Evolutionary conservation across 2,888 invertebrate genomes (phyloP), one percentile per base, ranked within the genome.

Genomic region (Perithous albicinctus): DNA sequence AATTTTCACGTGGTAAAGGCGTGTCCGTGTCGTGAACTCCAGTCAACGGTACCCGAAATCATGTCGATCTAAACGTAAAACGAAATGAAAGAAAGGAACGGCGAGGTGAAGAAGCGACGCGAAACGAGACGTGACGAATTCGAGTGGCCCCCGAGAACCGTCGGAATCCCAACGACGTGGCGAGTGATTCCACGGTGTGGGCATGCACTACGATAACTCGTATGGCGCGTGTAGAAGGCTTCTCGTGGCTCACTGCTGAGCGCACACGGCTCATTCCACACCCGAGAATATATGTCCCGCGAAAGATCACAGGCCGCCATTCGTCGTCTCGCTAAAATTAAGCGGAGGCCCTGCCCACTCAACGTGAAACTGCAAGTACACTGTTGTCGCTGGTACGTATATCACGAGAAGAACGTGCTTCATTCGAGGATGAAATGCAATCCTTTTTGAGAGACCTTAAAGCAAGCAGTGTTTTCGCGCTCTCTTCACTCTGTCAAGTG

Each of bases 321-420:
- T 88, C 88, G 89, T 89, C 87, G 89, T 88, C 85, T 83, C 85
- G 88, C 90, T 90, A 90, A 90, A 90, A 90, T 90, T 90, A 90
- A 89, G 88, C 86, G 85, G 76, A 56, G 82, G 78, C 77, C 73
- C 56, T 80, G 79, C 85, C 85, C 85, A 80, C 82, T 85, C 82
- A 84, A 59, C 82, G 67, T 3, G 51, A 20, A 23, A 35, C 38
- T 23, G 1, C 66, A 5, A 26, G 38, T 35, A 18, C 26, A 41
- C 46, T 51, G 54, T 51, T n/a, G 4, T 12, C 26, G 26, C 35
- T 41, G n/a, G 38, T 26, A 35, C 26, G 20, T 38, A 41, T 15
- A 23, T 32, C 38, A 38, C 18, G n/a, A 8, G 51, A 12, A 26
- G 35, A 54, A 69, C 69, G 54, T 56, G 54, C 26, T 35, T 69